A percentile compares a stretch with the other conserved stretches of the same genome.
Evolutionary conservation across 2,113 vertebrate species (phyloP).

Genomic region (Sapayoa aenigma): DNA sequence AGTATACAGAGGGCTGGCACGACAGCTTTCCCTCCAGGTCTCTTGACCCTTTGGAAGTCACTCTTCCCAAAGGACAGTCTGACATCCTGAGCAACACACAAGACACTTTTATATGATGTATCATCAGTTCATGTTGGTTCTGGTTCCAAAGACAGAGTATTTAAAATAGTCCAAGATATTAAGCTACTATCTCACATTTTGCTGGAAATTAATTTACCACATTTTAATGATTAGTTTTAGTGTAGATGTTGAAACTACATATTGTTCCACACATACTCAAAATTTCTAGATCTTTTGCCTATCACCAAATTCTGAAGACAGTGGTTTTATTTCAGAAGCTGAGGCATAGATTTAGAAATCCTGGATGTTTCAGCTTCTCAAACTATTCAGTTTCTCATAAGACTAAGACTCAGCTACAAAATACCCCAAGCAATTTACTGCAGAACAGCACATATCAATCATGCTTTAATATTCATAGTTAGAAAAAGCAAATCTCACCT

Average conservation of each 20-base stretch:
- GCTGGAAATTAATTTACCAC: neutral
- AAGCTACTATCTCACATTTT: neutral
- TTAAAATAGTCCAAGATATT: neutral
- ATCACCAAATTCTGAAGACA: neutral
- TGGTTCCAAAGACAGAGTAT: neutral
- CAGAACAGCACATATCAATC: neutral
- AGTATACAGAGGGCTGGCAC: neutral
- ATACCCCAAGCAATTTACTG: neutral
- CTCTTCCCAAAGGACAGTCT: constrained; percentile 5
- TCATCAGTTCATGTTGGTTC: neutral
- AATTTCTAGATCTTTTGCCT: neutral
- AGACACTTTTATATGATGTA: neutral
- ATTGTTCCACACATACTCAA: neutral
- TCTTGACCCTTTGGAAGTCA: neutral
- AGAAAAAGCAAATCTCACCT: neutral
- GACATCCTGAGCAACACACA: neutral
- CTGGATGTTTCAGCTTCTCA: neutral
- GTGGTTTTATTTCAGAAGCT: neutral
- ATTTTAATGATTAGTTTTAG: neutral
- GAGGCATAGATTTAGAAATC: neutral
- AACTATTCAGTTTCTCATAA: neutral
- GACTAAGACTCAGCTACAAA: neutral
- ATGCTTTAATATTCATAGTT: neutral
- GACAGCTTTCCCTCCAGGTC: neutral
- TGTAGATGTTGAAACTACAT: neutral